phyloP scores from a whole-genome alignment of 2,888 invertebrate genomes.

The Tinea semifulvella region DNA sequence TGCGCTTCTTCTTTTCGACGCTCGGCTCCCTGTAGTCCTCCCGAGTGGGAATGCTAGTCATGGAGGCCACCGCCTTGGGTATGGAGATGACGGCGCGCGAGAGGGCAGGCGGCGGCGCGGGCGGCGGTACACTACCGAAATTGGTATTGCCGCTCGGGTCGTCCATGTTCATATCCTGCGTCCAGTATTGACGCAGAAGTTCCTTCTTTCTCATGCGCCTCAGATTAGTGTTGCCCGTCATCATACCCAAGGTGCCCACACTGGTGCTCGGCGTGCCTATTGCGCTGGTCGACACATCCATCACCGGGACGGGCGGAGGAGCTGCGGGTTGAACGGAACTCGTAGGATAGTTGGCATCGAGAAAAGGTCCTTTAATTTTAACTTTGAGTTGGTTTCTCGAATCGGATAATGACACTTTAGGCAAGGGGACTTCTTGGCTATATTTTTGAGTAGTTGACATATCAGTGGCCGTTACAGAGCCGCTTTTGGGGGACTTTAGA shows the following conservation, averaged over 20 bases:
- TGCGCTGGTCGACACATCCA: conserved; percentile 40
- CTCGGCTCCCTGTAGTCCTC: conserved; percentile 83
- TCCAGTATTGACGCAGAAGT: conserved; percentile 80
- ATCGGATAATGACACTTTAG: conserved; percentile 80
- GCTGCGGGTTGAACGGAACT: conserved; percentile 67
- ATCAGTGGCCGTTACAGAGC: conserved; percentile 32
- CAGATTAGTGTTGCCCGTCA: conserved; percentile 76
- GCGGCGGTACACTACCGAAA: conserved; percentile 59
- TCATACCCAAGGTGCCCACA: conserved; percentile 42
- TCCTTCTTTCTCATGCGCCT: conserved; percentile 92
- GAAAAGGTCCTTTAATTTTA: conserved; percentile 89
- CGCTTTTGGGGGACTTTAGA: conserved; percentile 19
- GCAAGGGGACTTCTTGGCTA: conserved; percentile 30
- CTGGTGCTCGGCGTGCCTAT: conserved; percentile 50
- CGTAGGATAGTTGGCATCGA: conserved; percentile 78
- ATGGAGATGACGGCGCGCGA: conserved; percentile 80
- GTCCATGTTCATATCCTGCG: conserved; percentile 87
- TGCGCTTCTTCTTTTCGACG: conserved; percentile 74
- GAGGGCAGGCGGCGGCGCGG: conserved; percentile 67
- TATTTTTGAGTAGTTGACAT: conserved; percentile 26
- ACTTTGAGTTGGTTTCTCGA: conserved; percentile 88
- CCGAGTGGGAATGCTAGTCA: conserved; percentile 86
- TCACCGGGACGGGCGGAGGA: conserved; percentile 51
- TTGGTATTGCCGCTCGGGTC: conserved; percentile 69
- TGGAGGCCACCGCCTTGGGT: conserved; percentile 89